Conservation (phyloP, 1,140 invertebrate species). For the Delia radicum region DNA sequence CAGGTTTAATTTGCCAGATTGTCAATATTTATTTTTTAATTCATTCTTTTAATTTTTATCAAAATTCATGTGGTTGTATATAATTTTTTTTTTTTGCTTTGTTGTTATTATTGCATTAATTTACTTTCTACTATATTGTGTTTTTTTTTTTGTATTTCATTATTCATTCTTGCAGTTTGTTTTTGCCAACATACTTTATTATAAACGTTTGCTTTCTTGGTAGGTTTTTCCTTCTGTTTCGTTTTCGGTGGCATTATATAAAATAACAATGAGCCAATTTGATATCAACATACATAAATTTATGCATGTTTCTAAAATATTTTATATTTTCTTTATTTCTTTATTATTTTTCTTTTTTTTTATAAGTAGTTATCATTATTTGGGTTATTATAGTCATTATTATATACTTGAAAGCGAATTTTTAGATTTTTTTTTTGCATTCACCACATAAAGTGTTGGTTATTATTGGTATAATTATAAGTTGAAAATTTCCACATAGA, state of each 20-base stretch:
- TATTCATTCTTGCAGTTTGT: not conserved
- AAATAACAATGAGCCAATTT: constrained; percentile 21
- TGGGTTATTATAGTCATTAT: constrained; percentile 23
- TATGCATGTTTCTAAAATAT: constrained; percentile 20
- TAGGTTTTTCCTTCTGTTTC: not conserved
- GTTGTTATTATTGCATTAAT: constrained; percentile 6
- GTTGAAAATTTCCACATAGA: not conserved
- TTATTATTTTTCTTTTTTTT: not conserved
- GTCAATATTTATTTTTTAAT: no score
- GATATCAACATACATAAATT: constrained; percentile 20
- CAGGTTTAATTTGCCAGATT: no score
- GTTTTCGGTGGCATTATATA: constrained; percentile 11
- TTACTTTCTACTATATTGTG: not conserved
- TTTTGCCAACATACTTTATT: constrained; percentile 3
- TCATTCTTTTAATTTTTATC: no score
- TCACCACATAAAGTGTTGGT: not conserved
- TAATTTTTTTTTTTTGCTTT: not conserved
- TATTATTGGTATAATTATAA: constrained; percentile 2
- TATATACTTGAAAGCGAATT: constrained; percentile 20
- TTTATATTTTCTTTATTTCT: not conserved
- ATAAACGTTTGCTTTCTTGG: constrained; percentile 5
- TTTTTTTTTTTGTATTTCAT: no score
- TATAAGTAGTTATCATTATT: constrained; percentile 15
- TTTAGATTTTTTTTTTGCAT: not conserved
- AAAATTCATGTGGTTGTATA: not conserved